Conservation (phyloP, 2,888 invertebrate genomes). For the Microctonus brassicae region DNA sequence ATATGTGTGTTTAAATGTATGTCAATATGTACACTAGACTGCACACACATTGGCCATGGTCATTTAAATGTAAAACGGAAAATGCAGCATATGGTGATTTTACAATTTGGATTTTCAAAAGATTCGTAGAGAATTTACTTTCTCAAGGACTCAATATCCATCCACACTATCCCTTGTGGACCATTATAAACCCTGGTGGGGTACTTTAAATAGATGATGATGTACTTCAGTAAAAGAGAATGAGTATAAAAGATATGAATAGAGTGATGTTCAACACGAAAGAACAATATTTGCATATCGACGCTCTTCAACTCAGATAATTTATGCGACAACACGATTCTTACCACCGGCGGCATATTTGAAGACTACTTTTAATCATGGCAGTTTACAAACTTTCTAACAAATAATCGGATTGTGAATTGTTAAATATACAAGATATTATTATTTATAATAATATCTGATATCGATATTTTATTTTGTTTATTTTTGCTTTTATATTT, state of each 20-base stretch:
- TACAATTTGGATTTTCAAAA: slow-evolving; percentile 14
- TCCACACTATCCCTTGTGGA: slow-evolving; percentile 13
- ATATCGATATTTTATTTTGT: neutral
- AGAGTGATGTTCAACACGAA: slow-evolving; percentile 19
- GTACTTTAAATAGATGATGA: neutral
- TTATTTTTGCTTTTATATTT: neutral
- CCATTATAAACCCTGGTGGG: neutral
- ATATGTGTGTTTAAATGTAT: neutral
- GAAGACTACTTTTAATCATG: neutral
- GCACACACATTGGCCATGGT: slow-evolving; percentile 25
- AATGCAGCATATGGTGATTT: slow-evolving; percentile 39
- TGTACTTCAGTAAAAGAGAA: neutral
- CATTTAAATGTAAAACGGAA: slow-evolving; percentile 46
- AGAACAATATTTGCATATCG: slow-evolving; percentile 27
- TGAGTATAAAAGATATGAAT: slow-evolving; percentile 9
- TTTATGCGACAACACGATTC: slow-evolving; percentile 30
- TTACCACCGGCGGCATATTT: slow-evolving; percentile 7
- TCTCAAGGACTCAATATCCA: slow-evolving; percentile 10
- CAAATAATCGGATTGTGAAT: neutral
- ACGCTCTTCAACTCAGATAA: slow-evolving; percentile 7
- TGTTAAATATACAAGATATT: slow-evolving; percentile 1
- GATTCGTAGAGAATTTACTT: neutral
- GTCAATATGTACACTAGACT: neutral
- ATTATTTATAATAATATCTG: too few relatives aligned
- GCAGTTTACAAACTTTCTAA: slow-evolving; percentile 22